A percentile compares a stretch with the other conserved stretches of the same genome.
Conservation (phyloP, 2,888 invertebrate genomes). For the Torymus tubicola region DNA sequence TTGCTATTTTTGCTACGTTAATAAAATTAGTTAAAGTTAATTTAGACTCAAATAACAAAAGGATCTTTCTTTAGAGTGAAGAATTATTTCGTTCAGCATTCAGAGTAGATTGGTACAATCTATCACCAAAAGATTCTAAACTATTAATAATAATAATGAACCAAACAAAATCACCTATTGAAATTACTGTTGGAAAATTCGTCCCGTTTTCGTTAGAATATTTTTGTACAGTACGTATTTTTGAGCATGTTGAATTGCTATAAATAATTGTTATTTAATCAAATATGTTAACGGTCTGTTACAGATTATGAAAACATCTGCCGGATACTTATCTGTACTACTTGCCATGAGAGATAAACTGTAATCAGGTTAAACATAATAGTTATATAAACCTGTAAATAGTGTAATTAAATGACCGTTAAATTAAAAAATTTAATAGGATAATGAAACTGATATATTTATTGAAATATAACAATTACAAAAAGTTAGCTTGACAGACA, state of each 20-base stretch:
- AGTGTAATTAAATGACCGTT: too few species aligned
- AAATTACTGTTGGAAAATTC: slow-evolving; percentile 66
- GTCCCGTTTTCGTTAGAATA: slow-evolving; percentile 61
- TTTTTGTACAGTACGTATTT: slow-evolving; percentile 44
- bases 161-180: slow-evolving; percentile 60
- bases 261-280: too few species aligned
- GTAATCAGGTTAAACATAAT: too few species aligned
- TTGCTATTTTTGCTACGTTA: too few species aligned
- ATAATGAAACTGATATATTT: too few species aligned
- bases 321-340: not conserved
- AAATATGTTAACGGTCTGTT: not conserved
- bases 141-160: slow-evolving; percentile 60
- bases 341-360: not conserved
- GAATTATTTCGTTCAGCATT: not conserved
- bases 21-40: too few species aligned
- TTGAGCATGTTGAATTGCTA: too few species aligned
- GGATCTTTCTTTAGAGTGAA: not conserved
- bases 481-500: too few species aligned
- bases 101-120: slow-evolving; percentile 61
- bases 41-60: too few species aligned
- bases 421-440: too few species aligned
- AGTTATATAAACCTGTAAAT: too few species aligned
- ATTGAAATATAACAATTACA: too few species aligned
- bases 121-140: slow-evolving; percentile 54
- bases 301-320: not conserved